phyloP scores from a whole-genome alignment of 1,140 invertebrate genomes.

The Zophobas morio region DNA sequence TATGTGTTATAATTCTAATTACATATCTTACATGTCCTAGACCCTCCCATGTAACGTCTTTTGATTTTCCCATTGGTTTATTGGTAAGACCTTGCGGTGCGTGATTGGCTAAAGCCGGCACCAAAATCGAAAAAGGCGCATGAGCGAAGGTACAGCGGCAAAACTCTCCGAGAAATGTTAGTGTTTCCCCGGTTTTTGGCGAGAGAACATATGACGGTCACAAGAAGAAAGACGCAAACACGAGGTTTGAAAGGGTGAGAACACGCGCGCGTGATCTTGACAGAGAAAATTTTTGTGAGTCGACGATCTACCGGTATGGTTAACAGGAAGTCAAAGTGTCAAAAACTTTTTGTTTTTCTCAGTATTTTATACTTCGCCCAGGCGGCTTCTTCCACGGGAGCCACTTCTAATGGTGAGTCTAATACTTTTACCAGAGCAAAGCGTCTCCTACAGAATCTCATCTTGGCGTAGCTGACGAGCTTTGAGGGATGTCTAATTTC shows the following conservation, averaged over 20 bases:
- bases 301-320: constrained; percentile 18
- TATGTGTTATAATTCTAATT: constrained; percentile 67
- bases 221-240: constrained; percentile 50
- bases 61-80: constrained; percentile 66
- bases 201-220: constrained; percentile 52
- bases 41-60: constrained; percentile 66
- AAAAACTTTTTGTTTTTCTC: constrained; percentile 51
- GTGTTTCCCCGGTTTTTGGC: constrained; percentile 53
- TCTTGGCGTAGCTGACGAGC: constrained; percentile 60
- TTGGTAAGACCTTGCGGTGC: constrained; percentile 61
- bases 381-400: constrained; percentile 56
- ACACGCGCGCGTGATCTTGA: background rate
- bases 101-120: constrained; percentile 61
- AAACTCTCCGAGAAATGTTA: constrained; percentile 52
- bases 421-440: constrained; percentile 35
- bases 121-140: constrained; percentile 59
- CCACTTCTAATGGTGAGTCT: constrained; percentile 60
- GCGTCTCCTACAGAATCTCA: constrained; percentile 58
- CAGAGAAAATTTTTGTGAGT: background rate
- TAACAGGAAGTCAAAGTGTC: constrained; percentile 34
- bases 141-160: constrained; percentile 59
- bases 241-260: constrained; percentile 51
- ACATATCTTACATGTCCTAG: constrained; percentile 66
- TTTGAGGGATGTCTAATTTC: constrained; percentile 49
- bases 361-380: constrained; percentile 49